A percentile compares a stretch with the other conserved stretches of the same genome.
Conservation (phyloP, 2,113 vertebrate species). For the Poeciliopsis retropinna region DNA sequence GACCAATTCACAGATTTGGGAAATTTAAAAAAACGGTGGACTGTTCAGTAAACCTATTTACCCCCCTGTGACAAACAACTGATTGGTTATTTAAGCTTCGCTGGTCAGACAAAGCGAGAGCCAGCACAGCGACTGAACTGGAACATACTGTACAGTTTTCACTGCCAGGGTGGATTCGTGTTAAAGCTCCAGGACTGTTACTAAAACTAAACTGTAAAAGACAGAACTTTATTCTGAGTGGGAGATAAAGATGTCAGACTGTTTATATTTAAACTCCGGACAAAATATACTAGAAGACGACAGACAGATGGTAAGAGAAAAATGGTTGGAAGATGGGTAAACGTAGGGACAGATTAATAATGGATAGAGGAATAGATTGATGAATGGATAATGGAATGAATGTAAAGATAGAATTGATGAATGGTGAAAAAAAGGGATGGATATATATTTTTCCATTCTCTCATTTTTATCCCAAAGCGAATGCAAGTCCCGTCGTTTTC, state of each 20-base stretch:
- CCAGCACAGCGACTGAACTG: conserved; percentile 19
- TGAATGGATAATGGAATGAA: no score
- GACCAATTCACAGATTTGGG: conserved; percentile 67
- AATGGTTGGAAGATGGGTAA: no score
- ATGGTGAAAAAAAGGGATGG: no score
- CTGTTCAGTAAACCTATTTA: conserved; percentile 43
- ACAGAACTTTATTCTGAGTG: not conserved
- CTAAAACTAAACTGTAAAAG: not conserved
- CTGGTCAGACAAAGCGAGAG: not conserved
- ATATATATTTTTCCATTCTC: no score
- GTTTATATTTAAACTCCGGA: not conserved
- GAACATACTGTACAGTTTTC: conserved; percentile 1
- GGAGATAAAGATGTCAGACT: not conserved
- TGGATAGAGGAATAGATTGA: no score
- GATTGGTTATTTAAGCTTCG: conserved; percentile 28
- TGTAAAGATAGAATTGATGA: no score
- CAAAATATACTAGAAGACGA: not conserved
- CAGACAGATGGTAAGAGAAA: not conserved
- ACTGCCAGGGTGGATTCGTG: no score
- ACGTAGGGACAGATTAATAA: no score
- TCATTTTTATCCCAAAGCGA: not conserved
- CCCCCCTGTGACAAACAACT: conserved; percentile 19
- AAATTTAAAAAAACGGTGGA: conserved; percentile 46
- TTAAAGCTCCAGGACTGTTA: not conserved
- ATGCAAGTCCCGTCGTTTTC: not conserved